Base-by-base conservation (phyloP, 2,888 invertebrate species). In the Xanthorhoe designata region DNA sequence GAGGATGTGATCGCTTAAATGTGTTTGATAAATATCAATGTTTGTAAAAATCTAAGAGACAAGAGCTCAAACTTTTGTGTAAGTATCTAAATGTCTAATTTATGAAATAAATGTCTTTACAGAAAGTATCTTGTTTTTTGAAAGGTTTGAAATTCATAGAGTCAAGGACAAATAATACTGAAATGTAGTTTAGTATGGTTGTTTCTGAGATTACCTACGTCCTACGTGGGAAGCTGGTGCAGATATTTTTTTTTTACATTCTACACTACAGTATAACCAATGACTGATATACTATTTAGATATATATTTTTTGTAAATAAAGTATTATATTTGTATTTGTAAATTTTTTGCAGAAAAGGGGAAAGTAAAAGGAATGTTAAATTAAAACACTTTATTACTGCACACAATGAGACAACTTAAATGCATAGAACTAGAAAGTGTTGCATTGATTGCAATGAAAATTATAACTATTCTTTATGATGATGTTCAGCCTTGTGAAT, bases 401-500 rank as follows among this genome's bases (percentile, higher is more conserved):
- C 79, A 85, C 77, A 80, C 78, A 80, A 73, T 75, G 73, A 76
- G 73, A 80, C 77, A 75, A 78, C 74, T 76, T 74, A 85, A 85
- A 85, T 87, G 85, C 82, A 80, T 72, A 78, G 71, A 79, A 82
- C 81, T 81, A 81, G 79, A 80, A 63, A 71, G 77, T 81, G 75
- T 79, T 77, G 65, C 60, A 77, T 75, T 78, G 75, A 77, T 75
- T 75, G 76, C 71, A 72, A 75, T 75, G 77, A 72, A 75, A 61
- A 68, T 69, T 67, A 76, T 42, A 77, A 69, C 86, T 90, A 92
- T 71, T 95, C 95, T 80, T 94, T 95, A 80, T 90, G 90, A 76
- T 94, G 94, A 76, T 94, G 94, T 78, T 95, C 95, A 84, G 95
- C 95, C 87, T 96, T 96, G 77, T 95, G 95, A 78, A 99, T 98